Evolutionary conservation across 2,888 invertebrate species (phyloP), one percentile per base, ranked within the genome.

Genomic region (Andrena bucephala): DNA sequence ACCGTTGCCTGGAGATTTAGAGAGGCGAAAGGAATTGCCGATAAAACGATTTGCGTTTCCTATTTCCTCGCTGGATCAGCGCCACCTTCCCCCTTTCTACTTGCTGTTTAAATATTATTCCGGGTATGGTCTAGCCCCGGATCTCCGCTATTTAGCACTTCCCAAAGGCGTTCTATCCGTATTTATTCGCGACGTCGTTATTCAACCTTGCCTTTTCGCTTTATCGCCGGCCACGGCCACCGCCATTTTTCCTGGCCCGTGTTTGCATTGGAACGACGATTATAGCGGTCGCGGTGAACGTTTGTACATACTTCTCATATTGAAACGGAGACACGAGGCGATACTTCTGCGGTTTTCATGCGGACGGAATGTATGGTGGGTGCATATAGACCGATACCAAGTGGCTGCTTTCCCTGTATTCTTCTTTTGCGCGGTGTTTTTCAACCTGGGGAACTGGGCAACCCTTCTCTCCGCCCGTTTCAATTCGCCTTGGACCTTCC

Each of bases 31-130:
- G 66, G 59, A 71, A 71, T 71, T 66, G 8, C n/a, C 83, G 84
- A 85, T 83, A 83, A 89, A 85, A 86, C 85, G 87, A 90, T 90
- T 87, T 86, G 86, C 89, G 86, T 87, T 86, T 78, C 65, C 77
- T 24, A 4, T 87, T 86, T 78, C n/a, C 48, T 31, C 72, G 31
- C 29, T 60, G 72, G 72, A 73, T 67, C 71, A 68, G 29, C 77
- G 5, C 57, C 62, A 54, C 16, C 57, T 29, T 50, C 13, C 48
- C 31, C 75, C 66, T 31, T 80, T 80, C 79, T 79, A 84, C 70
- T 84, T 84, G 78, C 80, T 83, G 70, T 88, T 89, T 87, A 87
- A 89, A 89, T 89, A 87, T 90, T 89, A 88, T 89, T 89, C 84
- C 84, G 82, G 16, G 48, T 42, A 27, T n/a, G 27, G 59, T n/a